A percentile compares a stretch with the other conserved stretches of the same genome.
phyloP scores from a whole-genome alignment of 2,888 invertebrate genomes.

The Sussaba pulchella region DNA sequence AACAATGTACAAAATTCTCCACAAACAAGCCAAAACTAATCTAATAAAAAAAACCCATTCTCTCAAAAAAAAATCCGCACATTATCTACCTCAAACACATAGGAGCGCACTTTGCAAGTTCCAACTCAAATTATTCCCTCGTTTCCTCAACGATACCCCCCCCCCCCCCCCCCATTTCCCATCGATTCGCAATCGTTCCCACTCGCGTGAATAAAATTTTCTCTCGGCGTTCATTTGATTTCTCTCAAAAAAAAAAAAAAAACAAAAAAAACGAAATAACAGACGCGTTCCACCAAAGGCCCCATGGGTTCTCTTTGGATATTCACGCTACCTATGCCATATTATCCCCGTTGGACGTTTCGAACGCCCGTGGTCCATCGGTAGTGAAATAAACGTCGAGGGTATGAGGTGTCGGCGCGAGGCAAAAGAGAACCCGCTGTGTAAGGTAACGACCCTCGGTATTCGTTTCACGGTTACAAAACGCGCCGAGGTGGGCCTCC shows the following conservation, averaged over 20 bases:
- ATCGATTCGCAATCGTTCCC: neutral
- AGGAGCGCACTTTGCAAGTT: too few species aligned
- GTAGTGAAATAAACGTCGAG: constrained; percentile 3
- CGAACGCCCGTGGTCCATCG: constrained; percentile 7
- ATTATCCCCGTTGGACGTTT: constrained; percentile 8
- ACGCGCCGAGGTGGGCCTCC: constrained; percentile 72
- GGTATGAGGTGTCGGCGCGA: constrained; percentile 80
- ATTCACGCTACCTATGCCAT: constrained; percentile 17
- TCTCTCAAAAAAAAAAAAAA: too few species aligned
- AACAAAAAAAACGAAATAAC: neutral
- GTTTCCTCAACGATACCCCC: too few species aligned
- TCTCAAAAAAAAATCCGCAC: too few species aligned
- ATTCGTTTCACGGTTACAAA: constrained; percentile 82
- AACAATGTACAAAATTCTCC: too few species aligned
- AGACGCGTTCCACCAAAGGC: neutral
- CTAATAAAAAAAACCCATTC: too few species aligned
- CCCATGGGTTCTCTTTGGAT: constrained; percentile 6
- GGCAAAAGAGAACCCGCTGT: constrained; percentile 83
- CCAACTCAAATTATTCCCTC: too few species aligned
- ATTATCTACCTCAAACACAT: too few species aligned
- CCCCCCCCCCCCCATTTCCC: neutral
- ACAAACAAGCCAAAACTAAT: too few species aligned
- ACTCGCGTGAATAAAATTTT: neutral
- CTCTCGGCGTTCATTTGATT: neutral
- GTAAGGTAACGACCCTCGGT: constrained; percentile 83